Evolutionary conservation across 2,797 vertebrate species (phyloP), one percentile per base, ranked within the genome.

Genomic region (Sphenodon punctatus): DNA sequence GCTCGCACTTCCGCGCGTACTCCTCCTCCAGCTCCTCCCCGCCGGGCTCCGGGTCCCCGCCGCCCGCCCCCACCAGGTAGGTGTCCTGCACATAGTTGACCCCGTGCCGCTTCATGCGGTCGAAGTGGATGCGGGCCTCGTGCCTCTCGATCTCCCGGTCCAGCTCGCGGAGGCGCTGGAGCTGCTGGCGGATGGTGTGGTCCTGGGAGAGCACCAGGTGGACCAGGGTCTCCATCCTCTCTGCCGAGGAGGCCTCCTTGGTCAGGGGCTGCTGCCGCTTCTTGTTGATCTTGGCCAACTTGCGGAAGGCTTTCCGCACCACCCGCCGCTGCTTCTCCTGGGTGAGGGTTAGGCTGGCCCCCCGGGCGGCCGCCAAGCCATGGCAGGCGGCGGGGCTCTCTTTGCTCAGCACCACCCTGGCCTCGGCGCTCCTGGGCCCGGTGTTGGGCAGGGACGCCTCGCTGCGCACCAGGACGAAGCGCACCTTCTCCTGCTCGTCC

Each of bases 81-180:
- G 98, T 99, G 95, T 99, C 98, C 95, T 99, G 98, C 87, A 99
- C 98, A 43, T 99, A 99, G 94, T 99, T 99, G 22, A 95, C 97
- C 4, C 98, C 98, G 83, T 99, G 98, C 38, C 95, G 93, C 93
- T 96, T 95, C 93, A 99, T 96, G 79, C 98, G 96, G 89, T 98
- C 98, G 49, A 97, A 92, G 93, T 99, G 98, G 60, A 98, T 97
- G 69, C 95, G 97, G 32, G 97, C 97, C 91, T 99, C 98, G 86
- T 96, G 98, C 81, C 94, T 95, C 84, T 99, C 98, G 86, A 99
- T 99, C 85, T 99, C 97, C 1, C 96, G 86, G 94, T 99, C 98
- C 93, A 99, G 93, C 84, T 99, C 98, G 60, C 95, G 94, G 64
- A 99, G 94, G 87, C 98, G 95, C 90, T 99, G 97, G 68, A 98